phyloP scores from a whole-genome alignment of 92 coral and sea anemone genomes.

The Umimayanthus kanabou region DNA sequence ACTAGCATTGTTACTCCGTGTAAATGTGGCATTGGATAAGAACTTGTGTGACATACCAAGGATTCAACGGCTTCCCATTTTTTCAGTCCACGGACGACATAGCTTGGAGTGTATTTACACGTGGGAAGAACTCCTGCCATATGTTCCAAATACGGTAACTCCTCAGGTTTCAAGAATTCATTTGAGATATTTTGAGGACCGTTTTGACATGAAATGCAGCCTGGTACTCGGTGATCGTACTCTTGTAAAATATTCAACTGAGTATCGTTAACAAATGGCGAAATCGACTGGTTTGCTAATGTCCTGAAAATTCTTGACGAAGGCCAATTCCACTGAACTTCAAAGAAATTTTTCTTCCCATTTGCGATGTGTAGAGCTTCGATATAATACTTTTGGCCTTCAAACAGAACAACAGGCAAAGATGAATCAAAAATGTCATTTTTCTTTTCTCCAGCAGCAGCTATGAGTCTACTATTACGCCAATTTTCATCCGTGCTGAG shows the following conservation, averaged over 20 bases:
- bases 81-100: background rate
- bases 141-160: background rate
- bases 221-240: slow-evolving; percentile 1
- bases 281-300: background rate
- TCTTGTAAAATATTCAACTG: background rate
- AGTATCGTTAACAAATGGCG: slow-evolving; percentile 7
- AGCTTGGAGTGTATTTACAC: background rate
- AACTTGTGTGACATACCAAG: background rate
- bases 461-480: background rate
- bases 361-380: slow-evolving; percentile 1
- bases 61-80: background rate
- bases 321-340: background rate
- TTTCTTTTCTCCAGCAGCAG: background rate
- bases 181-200: background rate
- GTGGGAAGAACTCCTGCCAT: background rate
- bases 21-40: slow-evolving; percentile 4
- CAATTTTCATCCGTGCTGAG: background rate
- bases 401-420: background rate
- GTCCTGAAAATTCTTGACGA: background rate
- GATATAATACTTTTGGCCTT: background rate
- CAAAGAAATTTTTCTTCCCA: background rate
- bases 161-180: background rate
- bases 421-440: background rate
- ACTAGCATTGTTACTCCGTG: background rate
- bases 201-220: background rate